Evolutionary conservation across 2,888 invertebrate species (phyloP).

Genomic region (Callyntrura guangdongensis): DNA sequence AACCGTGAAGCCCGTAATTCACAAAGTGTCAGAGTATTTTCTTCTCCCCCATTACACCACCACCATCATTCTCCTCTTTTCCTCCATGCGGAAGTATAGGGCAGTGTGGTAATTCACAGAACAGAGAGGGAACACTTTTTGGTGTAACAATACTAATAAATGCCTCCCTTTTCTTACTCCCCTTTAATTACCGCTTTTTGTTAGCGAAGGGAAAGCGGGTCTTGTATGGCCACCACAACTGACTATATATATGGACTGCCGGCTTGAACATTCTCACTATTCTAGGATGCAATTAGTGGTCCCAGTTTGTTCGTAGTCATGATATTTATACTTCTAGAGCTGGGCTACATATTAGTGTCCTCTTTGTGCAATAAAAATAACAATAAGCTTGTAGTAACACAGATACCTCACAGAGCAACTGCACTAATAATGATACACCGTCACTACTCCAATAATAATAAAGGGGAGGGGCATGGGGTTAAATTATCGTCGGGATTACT

Average conservation of each 20-base stretch:
- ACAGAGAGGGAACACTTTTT: background rate
- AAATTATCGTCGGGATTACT: constrained; percentile 47
- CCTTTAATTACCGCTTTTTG: constrained; percentile 65
- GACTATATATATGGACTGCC: background rate
- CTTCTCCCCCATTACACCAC: constrained; percentile 60
- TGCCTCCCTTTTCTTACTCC: constrained; percentile 45
- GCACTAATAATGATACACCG: background rate
- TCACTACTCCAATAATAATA: constrained; percentile 39
- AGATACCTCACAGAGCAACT: background rate
- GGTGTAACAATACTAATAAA: constrained; percentile 55
- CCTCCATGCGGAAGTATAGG: background rate
- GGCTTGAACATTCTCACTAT: background rate
- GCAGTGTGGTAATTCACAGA: background rate
- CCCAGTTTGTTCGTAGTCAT: background rate
- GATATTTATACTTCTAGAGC: background rate
- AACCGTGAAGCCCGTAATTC: constrained; percentile 72
- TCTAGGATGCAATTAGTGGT: too few species aligned
- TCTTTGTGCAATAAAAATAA: constrained; percentile 7
- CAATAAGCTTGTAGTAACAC: background rate
- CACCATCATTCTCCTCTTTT: background rate
- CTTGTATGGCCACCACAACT: background rate
- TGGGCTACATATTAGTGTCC: background rate
- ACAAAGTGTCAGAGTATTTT: constrained; percentile 58
- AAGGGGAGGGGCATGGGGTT: constrained; percentile 49
- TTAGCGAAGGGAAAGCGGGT: background rate